Base-by-base conservation (phyloP, 2,113 vertebrate species). In the Cariama cristata region DNA sequence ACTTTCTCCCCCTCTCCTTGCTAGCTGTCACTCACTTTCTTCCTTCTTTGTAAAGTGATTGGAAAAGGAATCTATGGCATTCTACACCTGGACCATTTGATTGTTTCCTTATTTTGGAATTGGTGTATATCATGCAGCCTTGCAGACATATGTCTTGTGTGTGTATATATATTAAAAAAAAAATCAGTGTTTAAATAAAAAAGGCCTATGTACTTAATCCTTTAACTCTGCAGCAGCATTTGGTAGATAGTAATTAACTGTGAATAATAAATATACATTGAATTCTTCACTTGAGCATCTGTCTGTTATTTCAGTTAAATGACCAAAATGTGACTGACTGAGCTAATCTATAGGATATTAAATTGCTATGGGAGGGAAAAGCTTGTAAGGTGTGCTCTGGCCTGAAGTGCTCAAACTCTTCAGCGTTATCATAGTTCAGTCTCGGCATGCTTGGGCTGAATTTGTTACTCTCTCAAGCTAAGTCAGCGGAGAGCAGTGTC, bases 221-320 rank as follows among this genome's bases (percentile, higher is more conserved):
- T 98, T 98, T 98, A 98, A 98, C 98, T 98, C 97, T 97, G 97
- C 98, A 97, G 96, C 98, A 98, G 98, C 98, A 97, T 98, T 98
- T 98, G 98, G 97, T 98, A 98, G 98, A 96, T 98, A 98, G 98
- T 98, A 97, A 98, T 98, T 98, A 99, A 99, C 98, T 98, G 98
- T 98, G 98, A 98, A 98, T 98, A 98, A 98, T 98, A 98, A 98
- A 98, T 98, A 97, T 97, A 96, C 97, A 96, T 89, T 98, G 97
- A 98, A 98, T 98, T 99, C 98, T 98, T 98, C 98, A 98, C 96
- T 98, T 93, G 96, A 93, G 97, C 95, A 92, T 98, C 88, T 96
- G 95, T 96, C 86, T 90, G 56, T 97, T 97, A 90, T 97, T 97
- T 98, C 80, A 67, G 42, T 94, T 90, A 77, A 72, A 28, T 84